These are phyloP conservation scores for Mormyrops attenuatus DNA, from an alignment of 2,797 vertebrate species.

Conservation along the genomic window DNA sequence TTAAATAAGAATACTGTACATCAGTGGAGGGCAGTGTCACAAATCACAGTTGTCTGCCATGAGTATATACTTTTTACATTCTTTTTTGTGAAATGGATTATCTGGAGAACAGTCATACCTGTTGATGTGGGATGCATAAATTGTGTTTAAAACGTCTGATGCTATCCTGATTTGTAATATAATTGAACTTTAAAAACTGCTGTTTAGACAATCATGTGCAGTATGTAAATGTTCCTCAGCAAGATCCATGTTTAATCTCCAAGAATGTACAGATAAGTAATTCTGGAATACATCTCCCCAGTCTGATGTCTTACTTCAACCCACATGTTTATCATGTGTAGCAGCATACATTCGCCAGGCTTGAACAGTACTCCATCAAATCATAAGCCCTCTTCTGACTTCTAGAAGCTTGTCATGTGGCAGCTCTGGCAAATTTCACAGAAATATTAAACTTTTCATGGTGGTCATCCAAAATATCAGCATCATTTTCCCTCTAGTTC, in stretches of 20 bases:
- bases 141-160: neutral
- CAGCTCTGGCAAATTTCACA: too few relatives aligned
- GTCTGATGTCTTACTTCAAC: too few relatives aligned
- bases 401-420: too few relatives aligned
- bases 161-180: neutral
- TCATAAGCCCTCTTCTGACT: too few relatives aligned
- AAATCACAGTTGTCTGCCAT: neutral
- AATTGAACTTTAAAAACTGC: neutral
- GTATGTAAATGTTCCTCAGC: neutral
- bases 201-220: neutral
- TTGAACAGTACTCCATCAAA: too few relatives aligned
- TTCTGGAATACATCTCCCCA: neutral
- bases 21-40: neutral
- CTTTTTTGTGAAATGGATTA: neutral
- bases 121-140: neutral
- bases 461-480: neutral
- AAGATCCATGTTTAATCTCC: neutral
- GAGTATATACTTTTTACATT: neutral
- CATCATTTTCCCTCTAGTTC: neutral
- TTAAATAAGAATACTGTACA: neutral
- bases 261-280: neutral
- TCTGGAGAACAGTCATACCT: neutral
- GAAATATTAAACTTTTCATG: neutral
- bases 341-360: too few relatives aligned
- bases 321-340: too few relatives aligned